Percentiles rank a stretch among this genome's conserved stretches.
Conservation (phyloP, 2,888 invertebrate genomes). For the Cheilosia variabilis region DNA sequence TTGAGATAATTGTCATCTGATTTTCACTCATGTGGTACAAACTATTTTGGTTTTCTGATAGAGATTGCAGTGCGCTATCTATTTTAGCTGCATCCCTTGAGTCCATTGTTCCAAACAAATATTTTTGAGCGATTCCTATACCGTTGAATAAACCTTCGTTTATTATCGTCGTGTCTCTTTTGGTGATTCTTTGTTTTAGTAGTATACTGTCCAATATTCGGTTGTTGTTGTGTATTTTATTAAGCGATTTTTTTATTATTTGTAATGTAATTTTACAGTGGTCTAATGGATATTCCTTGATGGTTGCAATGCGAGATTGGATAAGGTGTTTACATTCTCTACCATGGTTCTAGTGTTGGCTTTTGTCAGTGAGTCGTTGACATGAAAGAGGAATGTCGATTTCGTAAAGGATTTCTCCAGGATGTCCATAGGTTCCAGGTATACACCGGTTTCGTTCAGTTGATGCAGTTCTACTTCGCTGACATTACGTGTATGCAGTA, state of each 20-base stretch:
- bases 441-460: background rate
- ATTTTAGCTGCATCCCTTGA: no score
- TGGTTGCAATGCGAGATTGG: background rate
- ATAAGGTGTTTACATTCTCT: background rate
- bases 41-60: no score
- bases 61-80: no score
- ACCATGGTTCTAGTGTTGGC: no score
- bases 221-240: constrained; percentile 10
- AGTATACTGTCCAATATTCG: constrained; percentile 8
- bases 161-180: no score
- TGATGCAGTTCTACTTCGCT: constrained; percentile 1
- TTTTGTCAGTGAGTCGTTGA: constrained; percentile 1
- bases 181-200: no score
- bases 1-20: no score
- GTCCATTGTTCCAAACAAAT: no score
- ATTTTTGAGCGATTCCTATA: no score
- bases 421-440: background rate
- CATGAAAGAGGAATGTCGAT: background rate
- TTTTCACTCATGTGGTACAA: no score
- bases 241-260: constrained; percentile 1
- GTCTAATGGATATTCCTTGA: background rate
- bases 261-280: background rate
- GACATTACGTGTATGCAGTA: constrained; percentile 1
- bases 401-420: background rate
- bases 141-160: no score